Conservation (phyloP, 2,888 invertebrate genomes). For the Thecophora atra region DNA sequence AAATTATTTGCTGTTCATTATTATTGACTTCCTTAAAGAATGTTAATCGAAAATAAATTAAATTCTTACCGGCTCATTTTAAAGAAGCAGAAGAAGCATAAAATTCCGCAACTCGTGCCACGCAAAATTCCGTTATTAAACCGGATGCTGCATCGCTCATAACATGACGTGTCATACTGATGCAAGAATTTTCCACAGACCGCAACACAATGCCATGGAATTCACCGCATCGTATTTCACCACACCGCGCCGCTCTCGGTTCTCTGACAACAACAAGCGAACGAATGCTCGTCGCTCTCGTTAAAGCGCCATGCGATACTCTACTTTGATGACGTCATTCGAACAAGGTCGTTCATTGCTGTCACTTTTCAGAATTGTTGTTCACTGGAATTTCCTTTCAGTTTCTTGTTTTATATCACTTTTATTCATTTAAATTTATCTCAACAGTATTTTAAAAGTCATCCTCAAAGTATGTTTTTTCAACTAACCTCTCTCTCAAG, state of each 20-base stretch:
- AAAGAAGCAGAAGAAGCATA: too few relatives aligned
- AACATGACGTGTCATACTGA: conserved; percentile 2
- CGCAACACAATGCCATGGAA: not conserved
- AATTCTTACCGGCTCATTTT: too few relatives aligned
- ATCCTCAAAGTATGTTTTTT: too few relatives aligned
- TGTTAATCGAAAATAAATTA: too few relatives aligned
- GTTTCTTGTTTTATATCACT: not conserved
- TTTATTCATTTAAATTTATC: not conserved
- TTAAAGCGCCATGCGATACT: not conserved
- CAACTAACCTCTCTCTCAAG: too few relatives aligned
- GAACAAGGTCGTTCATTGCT: not conserved
- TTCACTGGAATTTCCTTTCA: conserved; percentile 5
- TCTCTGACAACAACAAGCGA: not conserved
- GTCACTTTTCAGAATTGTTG: not conserved
- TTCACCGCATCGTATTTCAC: not conserved
- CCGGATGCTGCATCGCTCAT: conserved; percentile 30
- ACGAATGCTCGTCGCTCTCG: not conserved
- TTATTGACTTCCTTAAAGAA: too few relatives aligned
- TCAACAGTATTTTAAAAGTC: not conserved
- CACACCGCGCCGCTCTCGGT: not conserved
- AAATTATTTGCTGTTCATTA: too few relatives aligned
- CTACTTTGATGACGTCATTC: conserved; percentile 4
- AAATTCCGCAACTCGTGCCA: not conserved
- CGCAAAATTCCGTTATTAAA: conserved; percentile 23
- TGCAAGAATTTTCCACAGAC: not conserved